Conservation (phyloP, 2,888 invertebrate genomes). For the Mystacides longicornis region DNA sequence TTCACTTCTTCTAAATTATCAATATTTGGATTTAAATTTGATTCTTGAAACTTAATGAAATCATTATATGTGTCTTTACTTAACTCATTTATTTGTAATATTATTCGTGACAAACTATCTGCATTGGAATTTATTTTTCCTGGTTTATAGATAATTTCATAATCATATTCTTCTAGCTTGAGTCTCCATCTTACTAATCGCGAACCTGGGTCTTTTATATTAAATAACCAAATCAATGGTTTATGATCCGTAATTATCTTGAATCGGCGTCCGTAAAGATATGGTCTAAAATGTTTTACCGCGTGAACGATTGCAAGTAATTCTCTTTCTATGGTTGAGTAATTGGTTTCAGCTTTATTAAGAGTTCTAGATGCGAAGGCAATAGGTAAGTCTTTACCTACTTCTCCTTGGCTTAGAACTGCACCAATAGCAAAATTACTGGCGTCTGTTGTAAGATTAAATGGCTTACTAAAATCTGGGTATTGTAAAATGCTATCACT, state of each 20-base stretch:
- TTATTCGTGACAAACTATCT: constrained; percentile 17
- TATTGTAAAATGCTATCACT: constrained; percentile 7
- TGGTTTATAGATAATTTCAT: constrained; percentile 28
- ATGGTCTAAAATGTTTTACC: constrained; percentile 29
- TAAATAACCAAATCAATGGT: constrained; percentile 27
- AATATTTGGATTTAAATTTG: background rate
- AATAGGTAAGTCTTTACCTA: constrained; percentile 9
- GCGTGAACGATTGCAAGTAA: constrained; percentile 25
- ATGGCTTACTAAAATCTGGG: constrained; percentile 7
- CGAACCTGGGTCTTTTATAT: constrained; percentile 29
- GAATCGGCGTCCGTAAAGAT: constrained; percentile 31
- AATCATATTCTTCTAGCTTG: constrained; percentile 30
- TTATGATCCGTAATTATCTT: constrained; percentile 29
- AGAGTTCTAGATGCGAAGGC: constrained; percentile 10
- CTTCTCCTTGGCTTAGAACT: constrained; percentile 5
- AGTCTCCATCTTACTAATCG: constrained; percentile 31
- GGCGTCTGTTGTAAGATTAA: constrained; percentile 11
- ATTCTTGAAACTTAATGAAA: background rate
- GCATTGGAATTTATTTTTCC: constrained; percentile 30
- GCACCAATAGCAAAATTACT: constrained; percentile 8
- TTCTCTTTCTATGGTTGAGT: constrained; percentile 11
- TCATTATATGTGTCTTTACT: constrained; percentile 17
- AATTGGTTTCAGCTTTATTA: constrained; percentile 10
- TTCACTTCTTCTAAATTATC: constrained; percentile 4
- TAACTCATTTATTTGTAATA: constrained; percentile 9